phyloP scores from a whole-genome alignment of 2,888 invertebrate species.

The Spilosoma lubricipeda region DNA sequence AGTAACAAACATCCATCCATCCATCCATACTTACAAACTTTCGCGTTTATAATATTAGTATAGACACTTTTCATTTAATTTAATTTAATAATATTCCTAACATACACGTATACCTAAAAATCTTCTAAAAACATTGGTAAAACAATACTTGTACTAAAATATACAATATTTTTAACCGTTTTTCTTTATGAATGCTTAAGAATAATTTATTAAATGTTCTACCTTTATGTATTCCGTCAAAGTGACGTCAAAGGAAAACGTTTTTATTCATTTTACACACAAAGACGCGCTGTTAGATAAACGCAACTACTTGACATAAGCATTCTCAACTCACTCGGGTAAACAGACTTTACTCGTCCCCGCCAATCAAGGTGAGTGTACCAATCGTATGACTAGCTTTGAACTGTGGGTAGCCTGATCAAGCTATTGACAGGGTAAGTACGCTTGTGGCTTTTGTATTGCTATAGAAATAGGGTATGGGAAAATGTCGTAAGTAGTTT shows the following conservation, averaged over 20 bases:
- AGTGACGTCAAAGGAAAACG: constrained; percentile 3
- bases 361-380: constrained; percentile 11
- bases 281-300: not conserved
- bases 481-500: not conserved
- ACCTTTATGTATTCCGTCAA: not conserved
- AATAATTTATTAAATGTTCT: not conserved
- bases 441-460: constrained; percentile 7
- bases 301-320: constrained; percentile 11
- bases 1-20: too few species aligned
- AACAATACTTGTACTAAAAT: not conserved
- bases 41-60: too few species aligned
- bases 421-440: not conserved
- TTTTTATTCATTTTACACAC: constrained; percentile 5
- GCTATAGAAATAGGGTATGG: not conserved
- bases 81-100: too few species aligned
- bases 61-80: too few species aligned
- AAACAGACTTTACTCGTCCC: constrained; percentile 7
- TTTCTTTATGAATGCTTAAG: not conserved
- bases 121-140: not conserved
- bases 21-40: too few species aligned
- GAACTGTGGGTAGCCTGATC: constrained; percentile 11
- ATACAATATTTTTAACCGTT: not conserved
- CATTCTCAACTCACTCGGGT: constrained; percentile 2
- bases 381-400: constrained; percentile 3
- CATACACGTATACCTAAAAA: too few species aligned